phyloP scores from a whole-genome alignment of 2,797 vertebrate genomes.

The Neosilurus hyrtlii region DNA sequence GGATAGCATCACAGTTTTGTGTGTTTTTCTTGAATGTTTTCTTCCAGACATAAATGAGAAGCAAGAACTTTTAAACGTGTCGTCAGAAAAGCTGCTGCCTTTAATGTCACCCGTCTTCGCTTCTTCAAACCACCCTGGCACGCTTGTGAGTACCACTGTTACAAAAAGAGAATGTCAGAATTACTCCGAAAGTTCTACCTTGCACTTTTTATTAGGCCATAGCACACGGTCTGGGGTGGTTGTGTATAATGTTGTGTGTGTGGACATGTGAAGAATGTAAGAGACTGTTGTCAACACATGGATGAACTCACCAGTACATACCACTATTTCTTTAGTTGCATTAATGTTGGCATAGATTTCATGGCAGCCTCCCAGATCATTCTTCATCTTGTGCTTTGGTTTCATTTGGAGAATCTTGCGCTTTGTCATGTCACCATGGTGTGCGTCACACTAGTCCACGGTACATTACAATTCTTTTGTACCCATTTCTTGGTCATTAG shows the following conservation, averaged over 20 bases:
- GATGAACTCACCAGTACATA: not conserved
- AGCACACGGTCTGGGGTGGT: not conserved
- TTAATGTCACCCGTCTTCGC: constrained; percentile 59
- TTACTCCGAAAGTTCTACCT: not conserved
- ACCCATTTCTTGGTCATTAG: not conserved
- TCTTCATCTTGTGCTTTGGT: not conserved
- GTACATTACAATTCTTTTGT: not conserved
- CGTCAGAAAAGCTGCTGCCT: constrained; percentile 58
- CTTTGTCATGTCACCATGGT: not conserved
- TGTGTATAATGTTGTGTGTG: not conserved
- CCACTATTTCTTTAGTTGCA: not conserved
- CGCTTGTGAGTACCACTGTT: constrained; percentile 60
- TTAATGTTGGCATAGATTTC: not conserved
- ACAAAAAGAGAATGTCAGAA: not conserved
- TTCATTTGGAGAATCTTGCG: not conserved
- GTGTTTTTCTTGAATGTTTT: not conserved
- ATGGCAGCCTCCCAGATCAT: not conserved
- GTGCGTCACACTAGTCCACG: not conserved
- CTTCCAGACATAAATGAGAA: constrained; percentile 40
- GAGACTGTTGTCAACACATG: not conserved
- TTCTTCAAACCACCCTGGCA: constrained; percentile 48
- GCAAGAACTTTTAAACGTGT: constrained; percentile 47
- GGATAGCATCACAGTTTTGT: not conserved
- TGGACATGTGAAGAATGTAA: not conserved
- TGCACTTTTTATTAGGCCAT: not conserved